Base-by-base conservation (phyloP, 2,797 vertebrate genomes). In the Nyctalus aviator region DNA sequence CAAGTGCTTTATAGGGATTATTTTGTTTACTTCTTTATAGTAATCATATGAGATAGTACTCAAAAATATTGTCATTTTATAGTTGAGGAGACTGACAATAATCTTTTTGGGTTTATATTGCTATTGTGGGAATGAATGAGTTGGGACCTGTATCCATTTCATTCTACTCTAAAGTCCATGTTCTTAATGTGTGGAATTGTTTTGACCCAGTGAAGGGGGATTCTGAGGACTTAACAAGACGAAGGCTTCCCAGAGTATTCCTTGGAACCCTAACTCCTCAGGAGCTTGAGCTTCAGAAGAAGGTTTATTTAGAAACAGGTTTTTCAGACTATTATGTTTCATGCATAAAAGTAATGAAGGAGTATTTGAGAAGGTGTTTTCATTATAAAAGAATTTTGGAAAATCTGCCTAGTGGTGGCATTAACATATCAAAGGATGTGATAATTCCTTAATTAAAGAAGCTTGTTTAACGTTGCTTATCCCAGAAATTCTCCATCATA, bases 401-500 rank as follows among this genome's bases (percentile, higher is more conserved):
- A 92, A 75, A 66, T 84, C 25, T 94, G 12, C 23, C 41, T 78
- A 37, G 18, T 30, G 59, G 37, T 82, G 4, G 12, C 18, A 66
- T 69, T 66, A 48, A 41, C 20, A 69, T 92, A 18, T 93, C 23
- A 81, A 15, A 86, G 27, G 37, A 71, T 77, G 11, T 72, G 23
- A 76, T 55, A 89, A 71, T 23, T 53, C 7, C 25, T 88, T 69
- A 57, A 66, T 86, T 72, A 73, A 46, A 25, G 76, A 81, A 72
- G 18, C 20, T 25, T 88, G 5, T 79, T 89, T 92, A 76, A 83
- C 48, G 73, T 77, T 35, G 32, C 79, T 95, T 84, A 84, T 93
- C 55, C 18, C 23, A 82, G 88, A 92, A 73, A 59, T 82, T 64
- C 44, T 90, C 71, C 46, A 89, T 5, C 5, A 14, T 83, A 37